phyloP scores from a whole-genome alignment of 2,888 invertebrate genomes.

The Octonoba sinensis region DNA sequence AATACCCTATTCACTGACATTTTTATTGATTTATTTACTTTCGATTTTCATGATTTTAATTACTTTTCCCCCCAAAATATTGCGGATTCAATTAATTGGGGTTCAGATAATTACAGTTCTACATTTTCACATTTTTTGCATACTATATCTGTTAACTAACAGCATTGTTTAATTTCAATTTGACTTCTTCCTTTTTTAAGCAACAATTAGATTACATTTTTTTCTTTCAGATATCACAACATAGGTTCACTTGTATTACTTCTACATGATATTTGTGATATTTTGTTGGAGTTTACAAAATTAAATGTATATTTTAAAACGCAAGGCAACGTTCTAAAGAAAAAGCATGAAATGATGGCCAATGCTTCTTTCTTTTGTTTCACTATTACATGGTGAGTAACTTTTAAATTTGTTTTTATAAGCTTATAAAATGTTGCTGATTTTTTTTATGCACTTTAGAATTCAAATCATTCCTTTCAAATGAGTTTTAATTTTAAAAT shows the following conservation, averaged over 20 bases:
- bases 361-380: slow-evolving; percentile 67
- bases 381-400: slow-evolving; percentile 67
- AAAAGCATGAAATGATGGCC: slow-evolving; percentile 66
- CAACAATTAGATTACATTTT: not conserved
- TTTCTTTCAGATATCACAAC: slow-evolving; percentile 67
- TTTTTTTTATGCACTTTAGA: too few relatives aligned
- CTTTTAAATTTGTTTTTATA: not conserved
- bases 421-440: not conserved
- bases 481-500: too few relatives aligned
- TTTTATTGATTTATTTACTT: too few relatives aligned
- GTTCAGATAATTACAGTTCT: too few relatives aligned
- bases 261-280: slow-evolving; percentile 68
- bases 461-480: too few relatives aligned
- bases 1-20: too few relatives aligned
- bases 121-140: too few relatives aligned
- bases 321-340: slow-evolving; percentile 62
- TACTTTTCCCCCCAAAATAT: too few relatives aligned
- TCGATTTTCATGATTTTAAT: too few relatives aligned
- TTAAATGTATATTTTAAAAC: slow-evolving; percentile 68
- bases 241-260: slow-evolving; percentile 68
- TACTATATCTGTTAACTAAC: too few relatives aligned
- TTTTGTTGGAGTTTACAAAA: slow-evolving; percentile 68
- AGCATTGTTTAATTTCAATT: too few relatives aligned
- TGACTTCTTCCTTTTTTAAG: not conserved
- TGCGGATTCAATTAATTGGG: too few relatives aligned